Evolutionary conservation across 2,888 invertebrate species (phyloP), one percentile per base, ranked within the genome.

Genomic region (Caenorhabditis becei): DNA sequence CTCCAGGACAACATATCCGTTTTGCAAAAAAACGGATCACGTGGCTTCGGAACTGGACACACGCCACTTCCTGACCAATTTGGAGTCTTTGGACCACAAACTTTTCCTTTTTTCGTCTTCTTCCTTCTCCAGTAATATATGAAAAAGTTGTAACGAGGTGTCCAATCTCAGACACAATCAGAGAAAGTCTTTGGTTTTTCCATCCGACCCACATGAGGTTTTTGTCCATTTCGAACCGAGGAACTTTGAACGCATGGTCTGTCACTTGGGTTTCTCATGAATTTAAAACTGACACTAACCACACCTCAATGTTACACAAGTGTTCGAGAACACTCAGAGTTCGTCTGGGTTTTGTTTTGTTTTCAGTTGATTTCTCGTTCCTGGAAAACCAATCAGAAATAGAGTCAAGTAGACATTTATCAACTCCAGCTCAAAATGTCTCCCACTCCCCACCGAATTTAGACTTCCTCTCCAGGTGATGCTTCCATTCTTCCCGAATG

Each of bases 1-100:
- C 47, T 20, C 18, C 47, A 47, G 47, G 47, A 47, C 47, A 47
- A 47, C 47, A 47, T n/a, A n/a, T 47, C 47, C 47, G 47, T 20
- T 41, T 47, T 47, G 47, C 47, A 47, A 47, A 47, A 41, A 41
- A 7, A 7, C 41, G 41, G 41, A 41, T 41, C 47, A 47, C 47
- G 47, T 47, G 47, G 1, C 18, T 47, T 47, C 3, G 47, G 47
- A 47, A 47, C 41, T 41, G 41, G 41, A 7, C 41, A 41, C 41
- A 41, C 41, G 41, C 41, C 41, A 41, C 47, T 47, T 47, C 47
- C 47, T 47, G 47, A 47, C 18, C 47, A 47, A 47, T 18, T 47
- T 47, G 47, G 47, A 4, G n/a, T 20, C 18, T n/a, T 4, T 18
- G 47, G 47, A 18, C 47, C 47, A 20, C 2, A 2, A 47, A 47